These are phyloP conservation scores for Nipponia nippon DNA, from an alignment of 2,113 vertebrate species.

Conservation along the genomic window DNA sequence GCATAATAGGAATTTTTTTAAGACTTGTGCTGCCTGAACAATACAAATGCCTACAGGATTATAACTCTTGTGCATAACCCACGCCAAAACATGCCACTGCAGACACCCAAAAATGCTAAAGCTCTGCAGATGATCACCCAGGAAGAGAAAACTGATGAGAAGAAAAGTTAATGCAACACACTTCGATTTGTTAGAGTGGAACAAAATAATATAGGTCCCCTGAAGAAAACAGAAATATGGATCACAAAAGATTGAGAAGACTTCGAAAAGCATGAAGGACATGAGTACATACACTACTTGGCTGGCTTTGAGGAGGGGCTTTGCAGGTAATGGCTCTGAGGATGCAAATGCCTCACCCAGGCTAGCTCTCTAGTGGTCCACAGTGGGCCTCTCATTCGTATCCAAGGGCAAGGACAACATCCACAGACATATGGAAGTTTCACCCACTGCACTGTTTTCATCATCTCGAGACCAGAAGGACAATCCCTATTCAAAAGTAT, in stretches of 20 bases:
- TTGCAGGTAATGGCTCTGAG: not conserved
- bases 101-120: not conserved
- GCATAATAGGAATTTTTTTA: not conserved
- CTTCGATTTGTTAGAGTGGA: not conserved
- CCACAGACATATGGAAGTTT: not conserved
- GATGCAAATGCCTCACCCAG: not conserved
- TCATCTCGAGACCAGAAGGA: not conserved
- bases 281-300: fast-evolving
- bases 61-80: not conserved
- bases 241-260: not conserved
- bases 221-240: not conserved
- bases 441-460: not conserved
- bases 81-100: not conserved
- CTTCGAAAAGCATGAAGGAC: not conserved
- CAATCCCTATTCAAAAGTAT: not conserved
- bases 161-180: not conserved
- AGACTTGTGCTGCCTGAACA: not conserved
- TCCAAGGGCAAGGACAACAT: not conserved
- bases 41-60: not conserved
- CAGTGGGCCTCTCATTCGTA: not conserved
- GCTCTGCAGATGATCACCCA: not conserved
- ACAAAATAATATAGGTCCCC: not conserved
- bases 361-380: not conserved
- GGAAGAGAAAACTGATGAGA: not conserved
- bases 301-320: not conserved